phyloP scores from a whole-genome alignment of 2,888 invertebrate species.

The Pemphredon lugubris region DNA sequence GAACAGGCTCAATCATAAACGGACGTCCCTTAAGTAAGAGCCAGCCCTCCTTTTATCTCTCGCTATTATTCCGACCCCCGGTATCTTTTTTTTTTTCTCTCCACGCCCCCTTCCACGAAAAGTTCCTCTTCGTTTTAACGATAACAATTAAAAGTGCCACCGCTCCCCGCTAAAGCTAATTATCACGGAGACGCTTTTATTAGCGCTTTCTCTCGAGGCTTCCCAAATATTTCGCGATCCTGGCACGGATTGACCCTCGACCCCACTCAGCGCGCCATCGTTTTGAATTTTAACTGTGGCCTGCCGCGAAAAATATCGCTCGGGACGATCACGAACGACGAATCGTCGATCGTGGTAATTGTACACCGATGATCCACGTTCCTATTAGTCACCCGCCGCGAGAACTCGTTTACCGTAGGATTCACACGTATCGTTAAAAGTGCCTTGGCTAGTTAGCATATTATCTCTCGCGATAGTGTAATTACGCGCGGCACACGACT shows the following conservation, averaged over 20 bases:
- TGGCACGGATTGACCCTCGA: constrained; percentile 19
- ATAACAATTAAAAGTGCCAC: constrained; percentile 74
- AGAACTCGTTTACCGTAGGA: constrained; percentile 68
- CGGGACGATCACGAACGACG: no score
- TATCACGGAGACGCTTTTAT: constrained; percentile 73
- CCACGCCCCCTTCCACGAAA: constrained; percentile 21
- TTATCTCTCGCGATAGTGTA: constrained; percentile 72
- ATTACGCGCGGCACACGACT: constrained; percentile 74
- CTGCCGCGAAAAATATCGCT: no score
- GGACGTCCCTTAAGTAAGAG: constrained; percentile 72
- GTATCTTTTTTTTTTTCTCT: constrained; percentile 51
- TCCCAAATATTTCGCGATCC: constrained; percentile 26
- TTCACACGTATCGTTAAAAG: constrained; percentile 75
- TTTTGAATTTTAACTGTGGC: no score
- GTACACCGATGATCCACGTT: constrained; percentile 20
- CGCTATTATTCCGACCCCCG: constrained; percentile 71
- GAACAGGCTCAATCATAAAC: constrained; percentile 73
- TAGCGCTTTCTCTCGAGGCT: constrained; percentile 43
- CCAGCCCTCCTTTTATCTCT: constrained; percentile 70
- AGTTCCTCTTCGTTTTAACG: constrained; percentile 69
- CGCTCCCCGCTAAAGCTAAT: constrained; percentile 70
- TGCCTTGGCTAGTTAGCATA: constrained; percentile 73
- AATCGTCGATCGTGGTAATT: constrained; percentile 24
- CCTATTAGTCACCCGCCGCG: constrained; percentile 61
- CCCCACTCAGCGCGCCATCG: no score